phyloP scores from a whole-genome alignment of 2,888 invertebrate species.

The Magallana nippona region DNA sequence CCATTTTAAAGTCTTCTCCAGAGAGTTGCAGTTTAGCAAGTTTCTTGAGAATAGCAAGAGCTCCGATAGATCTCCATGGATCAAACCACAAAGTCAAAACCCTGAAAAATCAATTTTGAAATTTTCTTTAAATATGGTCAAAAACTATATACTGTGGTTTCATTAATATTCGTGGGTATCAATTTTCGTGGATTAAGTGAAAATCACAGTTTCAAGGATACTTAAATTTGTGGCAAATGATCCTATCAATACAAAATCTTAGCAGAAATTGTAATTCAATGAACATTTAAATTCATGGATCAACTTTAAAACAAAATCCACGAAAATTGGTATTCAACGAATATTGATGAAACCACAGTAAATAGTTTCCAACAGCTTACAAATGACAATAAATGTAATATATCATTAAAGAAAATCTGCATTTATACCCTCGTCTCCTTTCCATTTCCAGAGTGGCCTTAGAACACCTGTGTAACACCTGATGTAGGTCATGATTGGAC shows the following conservation, averaged over 20 bases:
- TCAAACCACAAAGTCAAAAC: constrained; percentile 42
- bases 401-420: too few relatives aligned
- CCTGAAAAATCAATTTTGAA: background rate
- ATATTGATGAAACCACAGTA: too few relatives aligned
- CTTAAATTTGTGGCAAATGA: too few relatives aligned
- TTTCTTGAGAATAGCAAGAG: constrained; percentile 39
- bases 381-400: background rate
- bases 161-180: too few relatives aligned
- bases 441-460: constrained; percentile 40
- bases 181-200: too few relatives aligned
- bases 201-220: too few relatives aligned
- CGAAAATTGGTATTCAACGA: too few relatives aligned
- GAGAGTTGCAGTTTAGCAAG: constrained; percentile 37
- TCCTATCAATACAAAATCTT: too few relatives aligned
- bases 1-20: constrained; percentile 44
- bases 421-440: constrained; percentile 34
- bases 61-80: constrained; percentile 38
- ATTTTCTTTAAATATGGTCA: background rate
- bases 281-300: too few relatives aligned
- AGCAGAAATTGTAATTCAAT: too few relatives aligned
- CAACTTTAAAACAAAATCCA: too few relatives aligned
- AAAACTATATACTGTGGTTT: too few relatives aligned
- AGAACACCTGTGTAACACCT: constrained; percentile 40
- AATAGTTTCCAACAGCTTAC: background rate
- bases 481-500: constrained; percentile 38